These are phyloP conservation scores for zebrafish (Danio rerio) DNA, from an alignment of 2,113 vertebrate species.

Conservation along the genomic window DNA sequence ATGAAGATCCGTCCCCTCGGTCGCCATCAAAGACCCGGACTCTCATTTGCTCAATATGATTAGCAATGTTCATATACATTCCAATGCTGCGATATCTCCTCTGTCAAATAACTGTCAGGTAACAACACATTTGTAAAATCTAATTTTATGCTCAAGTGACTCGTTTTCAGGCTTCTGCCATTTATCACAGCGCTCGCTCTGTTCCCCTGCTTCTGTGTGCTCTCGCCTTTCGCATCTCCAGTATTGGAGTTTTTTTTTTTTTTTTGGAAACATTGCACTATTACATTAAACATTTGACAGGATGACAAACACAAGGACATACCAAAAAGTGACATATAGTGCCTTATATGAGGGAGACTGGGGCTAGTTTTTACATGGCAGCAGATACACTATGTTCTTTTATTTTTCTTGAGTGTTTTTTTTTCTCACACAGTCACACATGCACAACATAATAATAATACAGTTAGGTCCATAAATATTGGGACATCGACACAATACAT, in stretches of 20 bases:
- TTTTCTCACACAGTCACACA: no score
- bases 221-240: slow-evolving; percentile 51
- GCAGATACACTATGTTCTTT: no score
- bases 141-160: slow-evolving; percentile 86
- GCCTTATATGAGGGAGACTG: no score
- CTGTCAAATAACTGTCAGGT: slow-evolving; percentile 81
- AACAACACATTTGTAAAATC: slow-evolving; percentile 87
- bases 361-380: no score
- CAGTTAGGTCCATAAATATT: no score
- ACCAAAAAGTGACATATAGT: neutral
- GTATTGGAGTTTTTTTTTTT: slow-evolving; percentile 76
- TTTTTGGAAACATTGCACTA: slow-evolving; percentile 75
- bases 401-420: no score
- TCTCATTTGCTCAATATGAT: slow-evolving; percentile 79
- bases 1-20: slow-evolving; percentile 69
- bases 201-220: slow-evolving; percentile 60
- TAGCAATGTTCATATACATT: slow-evolving; percentile 74
- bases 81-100: slow-evolving; percentile 77
- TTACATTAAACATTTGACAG: slow-evolving; percentile 36
- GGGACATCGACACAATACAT: no score
- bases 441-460: no score
- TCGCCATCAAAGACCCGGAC: slow-evolving; percentile 61
- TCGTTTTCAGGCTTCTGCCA: slow-evolving; percentile 73
- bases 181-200: slow-evolving; percentile 76
- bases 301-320: slow-evolving; percentile 60